Evolutionary conservation across 1,140 invertebrate species (phyloP).

Genomic region (Rhyzopertha dominica): DNA sequence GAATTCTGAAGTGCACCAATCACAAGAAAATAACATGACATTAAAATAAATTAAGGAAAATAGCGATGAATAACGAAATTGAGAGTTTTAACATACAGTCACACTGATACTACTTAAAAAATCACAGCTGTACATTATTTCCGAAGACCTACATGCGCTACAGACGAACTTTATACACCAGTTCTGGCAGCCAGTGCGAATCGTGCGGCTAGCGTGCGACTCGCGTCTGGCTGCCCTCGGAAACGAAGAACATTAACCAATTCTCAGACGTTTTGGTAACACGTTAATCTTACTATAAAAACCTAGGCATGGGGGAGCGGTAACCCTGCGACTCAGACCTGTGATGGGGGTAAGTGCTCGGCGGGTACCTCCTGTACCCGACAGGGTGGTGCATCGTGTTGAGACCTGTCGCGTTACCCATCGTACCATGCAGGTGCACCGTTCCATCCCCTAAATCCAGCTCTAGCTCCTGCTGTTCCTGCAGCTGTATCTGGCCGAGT

Average conservation of each 20-base stretch:
- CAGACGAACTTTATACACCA: too few species aligned
- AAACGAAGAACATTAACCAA: slow-evolving; percentile 17
- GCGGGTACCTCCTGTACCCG: slow-evolving; percentile 32
- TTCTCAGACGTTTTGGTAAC: slow-evolving; percentile 14
- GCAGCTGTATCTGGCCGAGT: slow-evolving; percentile 63
- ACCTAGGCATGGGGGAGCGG: slow-evolving; percentile 26
- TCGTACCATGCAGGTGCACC: slow-evolving; percentile 48
- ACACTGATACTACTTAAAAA: too few species aligned
- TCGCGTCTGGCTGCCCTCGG: slow-evolving; percentile 21
- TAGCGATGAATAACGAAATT: too few species aligned
- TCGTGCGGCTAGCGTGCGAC: slow-evolving; percentile 12
- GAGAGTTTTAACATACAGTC: too few species aligned
- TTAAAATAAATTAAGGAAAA: too few species aligned
- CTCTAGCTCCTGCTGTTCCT: slow-evolving; percentile 58
- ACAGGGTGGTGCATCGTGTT: slow-evolving; percentile 28
- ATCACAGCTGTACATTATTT: slow-evolving; percentile 25
- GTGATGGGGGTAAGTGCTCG: slow-evolving; percentile 34
- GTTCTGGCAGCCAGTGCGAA: too few species aligned
- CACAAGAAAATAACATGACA: too few species aligned
- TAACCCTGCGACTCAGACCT: slow-evolving; percentile 36
- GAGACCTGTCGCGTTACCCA: slow-evolving; percentile 16
- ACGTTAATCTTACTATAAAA: slow-evolving; percentile 20
- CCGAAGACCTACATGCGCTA: too few species aligned
- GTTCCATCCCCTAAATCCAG: slow-evolving; percentile 74
- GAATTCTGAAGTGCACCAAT: too few species aligned